phyloP scores from a whole-genome alignment of 2,888 invertebrate genomes.

The Diarsia rubi region DNA sequence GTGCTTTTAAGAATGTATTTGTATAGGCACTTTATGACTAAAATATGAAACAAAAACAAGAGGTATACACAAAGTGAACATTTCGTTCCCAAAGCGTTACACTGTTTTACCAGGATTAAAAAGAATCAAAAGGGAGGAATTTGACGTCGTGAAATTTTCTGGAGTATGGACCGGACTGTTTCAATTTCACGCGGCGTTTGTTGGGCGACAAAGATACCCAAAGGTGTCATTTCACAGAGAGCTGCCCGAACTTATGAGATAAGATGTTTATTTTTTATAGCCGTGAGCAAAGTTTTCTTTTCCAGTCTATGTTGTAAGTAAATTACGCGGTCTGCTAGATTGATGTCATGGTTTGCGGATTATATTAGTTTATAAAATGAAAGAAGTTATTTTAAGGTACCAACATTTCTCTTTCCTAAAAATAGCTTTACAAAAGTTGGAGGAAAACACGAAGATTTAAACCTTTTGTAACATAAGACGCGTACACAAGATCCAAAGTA shows the following conservation, averaged over 20 bases:
- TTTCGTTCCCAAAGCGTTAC: conserved; percentile 39
- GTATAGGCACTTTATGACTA: background rate
- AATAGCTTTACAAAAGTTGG: background rate
- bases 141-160: conserved; percentile 78
- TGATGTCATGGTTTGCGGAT: conserved; percentile 43
- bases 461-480: conserved; percentile 37
- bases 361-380: background rate
- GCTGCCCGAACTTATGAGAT: conserved; percentile 83
- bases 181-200: conserved; percentile 90
- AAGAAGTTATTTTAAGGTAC: background rate
- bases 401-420: background rate
- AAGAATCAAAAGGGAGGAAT: conserved; percentile 77
- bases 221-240: conserved; percentile 88
- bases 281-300: conserved; percentile 73
- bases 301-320: conserved; percentile 65
- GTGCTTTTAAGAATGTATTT: background rate
- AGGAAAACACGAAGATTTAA: background rate
- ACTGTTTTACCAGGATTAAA: conserved; percentile 71
- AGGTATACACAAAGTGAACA: conserved; percentile 29
- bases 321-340: conserved; percentile 65
- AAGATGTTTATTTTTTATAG: conserved; percentile 83
- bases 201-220: conserved; percentile 87
- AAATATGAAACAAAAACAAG: background rate
- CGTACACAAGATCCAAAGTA: conserved; percentile 49
- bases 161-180: conserved; percentile 84